phyloP scores from a whole-genome alignment of 2,888 invertebrate genomes.

The Xiphydria camelus region DNA sequence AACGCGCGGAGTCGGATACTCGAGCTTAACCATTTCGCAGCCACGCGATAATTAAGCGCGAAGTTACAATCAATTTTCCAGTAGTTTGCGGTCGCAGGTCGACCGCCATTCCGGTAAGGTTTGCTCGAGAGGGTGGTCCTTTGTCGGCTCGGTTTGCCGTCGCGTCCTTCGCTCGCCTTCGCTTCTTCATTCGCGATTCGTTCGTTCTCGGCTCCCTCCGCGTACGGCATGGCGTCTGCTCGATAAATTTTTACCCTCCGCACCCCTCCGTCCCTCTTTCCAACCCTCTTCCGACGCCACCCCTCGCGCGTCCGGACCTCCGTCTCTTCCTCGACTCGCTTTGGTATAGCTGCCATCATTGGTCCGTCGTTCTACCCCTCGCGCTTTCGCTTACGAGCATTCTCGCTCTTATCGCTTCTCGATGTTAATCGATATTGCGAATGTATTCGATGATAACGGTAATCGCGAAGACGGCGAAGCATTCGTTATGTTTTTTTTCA shows the following conservation, averaged over 20 bases:
- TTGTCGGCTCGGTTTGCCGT: background rate
- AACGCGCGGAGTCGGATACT: too few relatives aligned
- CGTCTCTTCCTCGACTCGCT: slow-evolving; percentile 13
- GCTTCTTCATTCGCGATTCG: slow-evolving; percentile 32
- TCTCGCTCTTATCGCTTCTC: too few relatives aligned
- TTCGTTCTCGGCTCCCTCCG: slow-evolving; percentile 30
- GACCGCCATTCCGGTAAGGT: slow-evolving; percentile 31
- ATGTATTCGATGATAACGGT: too few relatives aligned
- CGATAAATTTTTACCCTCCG: slow-evolving; percentile 22
- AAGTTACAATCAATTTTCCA: slow-evolving; percentile 47
- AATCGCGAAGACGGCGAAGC: too few relatives aligned
- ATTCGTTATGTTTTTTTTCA: too few relatives aligned
- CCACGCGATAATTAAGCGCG: slow-evolving; percentile 36
- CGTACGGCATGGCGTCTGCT: slow-evolving; percentile 24
- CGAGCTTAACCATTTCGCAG: too few relatives aligned
- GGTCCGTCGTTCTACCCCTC: slow-evolving; percentile 14
- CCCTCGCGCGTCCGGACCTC: slow-evolving; percentile 9
- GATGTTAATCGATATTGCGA: too few relatives aligned
- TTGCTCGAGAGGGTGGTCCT: too few relatives aligned
- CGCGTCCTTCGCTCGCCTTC: background rate
- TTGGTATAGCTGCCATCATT: slow-evolving; percentile 13
- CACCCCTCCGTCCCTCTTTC: slow-evolving; percentile 15
- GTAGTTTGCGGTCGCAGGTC: slow-evolving; percentile 42
- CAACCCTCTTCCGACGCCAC: slow-evolving; percentile 8
- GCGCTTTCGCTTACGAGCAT: too few relatives aligned